phyloP scores from a whole-genome alignment of 53 echinoderm and acorn worm species.

The Apostichopus leukothele region DNA sequence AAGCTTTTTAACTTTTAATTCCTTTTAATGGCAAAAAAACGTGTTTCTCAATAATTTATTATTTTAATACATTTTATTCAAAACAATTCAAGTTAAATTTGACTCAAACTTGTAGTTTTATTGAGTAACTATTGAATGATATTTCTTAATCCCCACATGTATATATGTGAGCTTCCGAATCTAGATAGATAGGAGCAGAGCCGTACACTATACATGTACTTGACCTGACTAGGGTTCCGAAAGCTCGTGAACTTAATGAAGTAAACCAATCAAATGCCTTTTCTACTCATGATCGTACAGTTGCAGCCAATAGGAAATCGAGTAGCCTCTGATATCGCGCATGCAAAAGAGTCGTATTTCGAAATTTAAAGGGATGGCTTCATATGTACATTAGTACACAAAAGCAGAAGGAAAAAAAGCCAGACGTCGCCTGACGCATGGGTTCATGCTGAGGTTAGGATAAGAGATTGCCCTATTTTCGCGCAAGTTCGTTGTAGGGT shows the following conservation, averaged over 20 bases:
- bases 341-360: not conserved
- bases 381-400: not conserved
- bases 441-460: not conserved
- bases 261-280: not conserved
- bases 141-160: too few species aligned
- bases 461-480: not conserved
- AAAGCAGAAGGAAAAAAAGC: not conserved
- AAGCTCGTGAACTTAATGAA: not conserved
- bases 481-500: not conserved
- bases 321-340: not conserved
- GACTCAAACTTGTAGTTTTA: too few species aligned
- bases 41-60: too few species aligned
- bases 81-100: too few species aligned
- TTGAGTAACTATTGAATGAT: too few species aligned
- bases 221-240: not conserved
- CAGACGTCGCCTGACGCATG: not conserved
- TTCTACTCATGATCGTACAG: constrained; percentile 1
- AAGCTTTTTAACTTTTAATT: too few species aligned
- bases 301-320: not conserved
- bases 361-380: constrained; percentile 28
- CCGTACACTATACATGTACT: not conserved
- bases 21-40: too few species aligned
- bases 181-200: too few species aligned
- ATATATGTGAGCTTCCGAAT: too few species aligned
- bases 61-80: too few species aligned